phyloP scores from a whole-genome alignment of 2,888 invertebrate genomes.

The Dichetophora obliterata region DNA sequence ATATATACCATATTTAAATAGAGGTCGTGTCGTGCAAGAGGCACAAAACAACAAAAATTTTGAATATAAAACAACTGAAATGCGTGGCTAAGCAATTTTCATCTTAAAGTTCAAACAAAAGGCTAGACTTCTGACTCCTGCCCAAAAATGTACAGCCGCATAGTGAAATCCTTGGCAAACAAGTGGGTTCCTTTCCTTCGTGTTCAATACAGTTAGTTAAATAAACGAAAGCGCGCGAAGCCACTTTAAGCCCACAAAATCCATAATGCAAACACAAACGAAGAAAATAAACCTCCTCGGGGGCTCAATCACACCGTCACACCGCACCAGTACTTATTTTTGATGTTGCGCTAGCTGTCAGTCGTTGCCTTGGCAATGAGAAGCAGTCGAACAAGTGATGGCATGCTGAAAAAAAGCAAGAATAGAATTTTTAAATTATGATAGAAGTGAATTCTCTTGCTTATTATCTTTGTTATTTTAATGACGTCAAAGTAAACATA shows the following conservation, averaged over 20 bases:
- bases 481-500: too few relatives aligned
- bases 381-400: not conserved
- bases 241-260: slow-evolving; percentile 68
- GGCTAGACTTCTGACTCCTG: slow-evolving; percentile 36
- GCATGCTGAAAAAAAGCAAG: not conserved
- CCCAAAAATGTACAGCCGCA: slow-evolving; percentile 42
- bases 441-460: too few relatives aligned
- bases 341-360: not conserved
- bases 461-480: too few relatives aligned
- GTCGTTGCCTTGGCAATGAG: slow-evolving; percentile 8
- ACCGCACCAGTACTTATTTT: not conserved
- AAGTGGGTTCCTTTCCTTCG: not conserved
- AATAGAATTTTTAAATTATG: not conserved
- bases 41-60: slow-evolving; percentile 51
- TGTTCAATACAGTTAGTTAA: slow-evolving; percentile 21
- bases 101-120: slow-evolving; percentile 63
- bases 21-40: not conserved
- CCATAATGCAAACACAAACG: slow-evolving; percentile 65
- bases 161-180: slow-evolving; percentile 42
- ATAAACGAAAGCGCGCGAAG: slow-evolving; percentile 59
- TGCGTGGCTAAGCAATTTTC: slow-evolving; percentile 46
- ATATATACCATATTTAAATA: slow-evolving; percentile 49
- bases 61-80: slow-evolving; percentile 46
- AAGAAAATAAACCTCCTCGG: slow-evolving; percentile 37
- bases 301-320: slow-evolving; percentile 12